Evolutionary conservation across 35 echinoderm and acorn worm species (phyloP), one percentile per base, ranked within the genome.

Genomic region (Chiridota heheva): DNA sequence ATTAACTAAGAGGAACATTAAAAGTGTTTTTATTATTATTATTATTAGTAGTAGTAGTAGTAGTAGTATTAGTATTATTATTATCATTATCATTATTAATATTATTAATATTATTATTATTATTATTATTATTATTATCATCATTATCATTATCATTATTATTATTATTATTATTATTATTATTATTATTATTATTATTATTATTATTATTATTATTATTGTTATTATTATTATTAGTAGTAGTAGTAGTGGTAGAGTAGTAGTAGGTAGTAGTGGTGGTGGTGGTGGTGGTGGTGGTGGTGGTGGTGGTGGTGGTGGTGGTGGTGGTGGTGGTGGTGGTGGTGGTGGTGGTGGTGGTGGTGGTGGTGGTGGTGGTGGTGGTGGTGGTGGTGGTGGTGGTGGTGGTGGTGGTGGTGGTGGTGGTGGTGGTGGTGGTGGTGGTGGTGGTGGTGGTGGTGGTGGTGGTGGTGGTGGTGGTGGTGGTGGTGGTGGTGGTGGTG

Each of bases 301-400:
- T 70, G 40, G 67, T 70, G 0, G 67, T 70, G 36, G 32, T 34
- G 36, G 67, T 70, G 1, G 20, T 4, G 15, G 67, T 70, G 36
- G 17, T 2, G 37, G 67, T 35, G 36, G 15, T 2, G 1, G 67
- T 70, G 33, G 1, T 70, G 1, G 15, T 70, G 36, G 36, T 70
- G 25, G 67, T 70, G 15, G 67, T 69, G 35, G 66, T 69, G 35
- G n/a, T 69, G 35, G 37, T 69, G 12, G 4, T 70, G 5, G 67
- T 36, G 37, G 33, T 70, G 37, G 0, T 40, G 10, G 67, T 70
- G 37, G 5, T 0, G 33, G 67, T 41, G 36, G 32, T 70, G 36
- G 33, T 70, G 18, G 67, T 70, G 37, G 67, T 70, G 37, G 67
- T 41, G 37, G 33, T 38, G 36, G 67, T 38, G 36, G 41, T 38